Conservation (phyloP, 2,888 invertebrate species). For the Portevinia maculata region DNA sequence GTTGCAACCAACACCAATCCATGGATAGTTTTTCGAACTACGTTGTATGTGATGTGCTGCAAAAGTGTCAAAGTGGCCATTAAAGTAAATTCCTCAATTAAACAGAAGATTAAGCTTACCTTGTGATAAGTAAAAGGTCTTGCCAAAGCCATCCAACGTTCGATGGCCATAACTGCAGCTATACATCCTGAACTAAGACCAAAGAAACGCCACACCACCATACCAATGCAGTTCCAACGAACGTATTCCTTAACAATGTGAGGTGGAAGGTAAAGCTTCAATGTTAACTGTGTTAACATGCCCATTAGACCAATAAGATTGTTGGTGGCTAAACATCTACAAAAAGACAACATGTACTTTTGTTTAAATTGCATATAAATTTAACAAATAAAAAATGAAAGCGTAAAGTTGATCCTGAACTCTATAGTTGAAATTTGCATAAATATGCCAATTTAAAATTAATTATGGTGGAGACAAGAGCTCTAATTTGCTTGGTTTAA, state of each 20-base stretch:
- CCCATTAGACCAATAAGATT: slow-evolving; percentile 91
- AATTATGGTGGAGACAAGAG: too few species aligned
- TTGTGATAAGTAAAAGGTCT: slow-evolving; percentile 94
- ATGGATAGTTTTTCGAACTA: slow-evolving; percentile 88
- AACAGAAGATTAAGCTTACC: slow-evolving; percentile 83
- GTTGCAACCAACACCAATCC: slow-evolving; percentile 88
- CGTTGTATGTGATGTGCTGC: slow-evolving; percentile 91
- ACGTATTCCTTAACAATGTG: slow-evolving; percentile 77
- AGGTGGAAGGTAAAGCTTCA: slow-evolving; percentile 83
- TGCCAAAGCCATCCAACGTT: slow-evolving; percentile 93
- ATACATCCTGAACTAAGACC: slow-evolving; percentile 94
- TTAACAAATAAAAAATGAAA: too few species aligned
- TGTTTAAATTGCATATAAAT: too few species aligned
- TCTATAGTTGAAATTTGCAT: too few species aligned
- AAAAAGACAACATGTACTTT: slow-evolving; percentile 80
- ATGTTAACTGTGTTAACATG: slow-evolving; percentile 88
- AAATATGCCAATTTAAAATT: too few species aligned
- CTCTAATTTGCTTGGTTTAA: too few species aligned
- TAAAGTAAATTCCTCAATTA: neutral
- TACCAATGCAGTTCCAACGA: slow-evolving; percentile 80
- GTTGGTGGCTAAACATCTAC: slow-evolving; percentile 89
- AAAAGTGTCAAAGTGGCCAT: slow-evolving; percentile 75
- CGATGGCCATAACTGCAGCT: slow-evolving; percentile 94
- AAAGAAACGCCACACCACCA: slow-evolving; percentile 91
- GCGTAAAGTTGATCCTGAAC: too few species aligned